Base-by-base conservation (phyloP, 2,113 vertebrate genomes). In the Climacteris rufus region DNA sequence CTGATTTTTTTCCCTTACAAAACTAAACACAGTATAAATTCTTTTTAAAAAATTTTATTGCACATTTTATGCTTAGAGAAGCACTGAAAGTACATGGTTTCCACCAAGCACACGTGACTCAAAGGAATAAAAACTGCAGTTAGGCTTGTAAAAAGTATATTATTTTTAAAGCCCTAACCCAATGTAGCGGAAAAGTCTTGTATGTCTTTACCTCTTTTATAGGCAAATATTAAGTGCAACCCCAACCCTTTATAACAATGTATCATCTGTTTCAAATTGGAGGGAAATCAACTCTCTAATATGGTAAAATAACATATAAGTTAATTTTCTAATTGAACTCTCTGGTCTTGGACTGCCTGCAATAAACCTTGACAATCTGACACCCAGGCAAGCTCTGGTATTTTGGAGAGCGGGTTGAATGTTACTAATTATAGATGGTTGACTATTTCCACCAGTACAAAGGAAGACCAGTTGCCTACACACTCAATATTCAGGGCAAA, bases 211-310 rank as follows among this genome's bases (percentile, higher is more conserved):
- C 94, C 86, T 96, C 76, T 97, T 97, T 97, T 97, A 97, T 95
- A 76, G 54, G 68, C 83, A 21, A 96, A 97, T 97, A 97, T 97
- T 97, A 98, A 97, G 96, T 90, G 87, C 71, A 97, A 97, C 83
- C 91, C 97, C 95, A 97, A 77, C 47, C 56, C 81, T 88, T 90
- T 96, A 93, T 93, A 98, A 98, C 97, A 98, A 96, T 95, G 89
- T 87, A 91, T 95, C 97, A 97, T 98, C 97, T 97, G 97, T 97
- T 97, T 96, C 92, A 97, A 90, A 94, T 97, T 98, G 98, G 97
- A 97, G 97, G 92, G 49, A 96, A 98, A 97, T 98, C 97, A 98
- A 92, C 81, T 96, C 96, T 97, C 50, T 97, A 97, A 97, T 98
- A 97, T 71, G 89, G 97, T 97, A 92, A 95, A 97, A 97, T 94